Base-by-base conservation (phyloP, 2,888 invertebrate species). In the Matsumyia berberina region DNA sequence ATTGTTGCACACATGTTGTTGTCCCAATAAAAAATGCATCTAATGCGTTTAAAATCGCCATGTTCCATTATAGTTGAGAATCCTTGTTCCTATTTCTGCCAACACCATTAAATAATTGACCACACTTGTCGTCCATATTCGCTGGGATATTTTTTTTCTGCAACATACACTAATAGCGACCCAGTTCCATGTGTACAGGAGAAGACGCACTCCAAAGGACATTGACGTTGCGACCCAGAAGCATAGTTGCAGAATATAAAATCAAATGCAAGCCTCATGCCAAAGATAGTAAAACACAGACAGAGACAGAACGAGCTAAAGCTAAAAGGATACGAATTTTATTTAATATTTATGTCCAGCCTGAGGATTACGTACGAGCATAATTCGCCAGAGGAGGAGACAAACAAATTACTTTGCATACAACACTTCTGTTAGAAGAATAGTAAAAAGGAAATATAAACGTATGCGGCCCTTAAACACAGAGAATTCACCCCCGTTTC, bases 271-370 rank as follows among this genome's bases (percentile, higher is more conserved):
- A 82, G 58, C 55, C 66, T 67, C 11, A 51, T 66, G 53, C 51
- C 76, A 57, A 74, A 57, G 31, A 53, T 55, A 44, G 42, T 58
- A 12, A 35, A 64, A 57, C n/a, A n/a, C 31, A 80, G 44, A 49
- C 8, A 49, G 39, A 44, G 31, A 42, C 12, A 35, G 37, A 5
- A 29, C 19, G 6, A 66, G 53, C 24, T n/a, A 39, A 19, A 73
- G 46, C 46, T 62, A 57, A 67, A 62, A 62, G 46, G 62, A 76
- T 76, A 67, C 12, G 62, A 69, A 69, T 72, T 19, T 69, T 81
- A 81, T 83, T 83, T 79, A 83, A 83, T 79, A 83, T 83, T 79
- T 79, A 83, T 79, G 79, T 74, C 73, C 83, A 78, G 72, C 55
- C 70, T 35, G 37, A 31, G 72, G 78, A 73, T 60, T 62, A 12